phyloP scores from a whole-genome alignment of 2,797 vertebrate species.

The Lagocephalus sceleratus region DNA sequence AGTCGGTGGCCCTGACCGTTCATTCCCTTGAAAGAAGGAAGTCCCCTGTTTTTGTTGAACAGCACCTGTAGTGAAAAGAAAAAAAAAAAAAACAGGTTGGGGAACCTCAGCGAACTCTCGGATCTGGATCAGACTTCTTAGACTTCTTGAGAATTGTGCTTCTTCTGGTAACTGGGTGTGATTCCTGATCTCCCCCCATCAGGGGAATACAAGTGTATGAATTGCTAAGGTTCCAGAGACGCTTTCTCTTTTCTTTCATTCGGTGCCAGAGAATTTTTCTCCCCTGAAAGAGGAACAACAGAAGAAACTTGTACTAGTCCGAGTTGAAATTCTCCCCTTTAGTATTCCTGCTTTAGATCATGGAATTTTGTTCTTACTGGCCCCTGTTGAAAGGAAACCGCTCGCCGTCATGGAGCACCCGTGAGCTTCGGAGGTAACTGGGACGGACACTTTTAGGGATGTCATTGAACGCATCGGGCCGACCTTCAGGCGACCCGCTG shows the following conservation, averaged over 20 bases:
- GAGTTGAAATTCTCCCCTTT: constrained; percentile 25
- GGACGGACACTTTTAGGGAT: background rate
- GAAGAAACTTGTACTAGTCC: constrained; percentile 8
- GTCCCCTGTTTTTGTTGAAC: background rate
- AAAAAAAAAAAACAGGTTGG: constrained; percentile 11
- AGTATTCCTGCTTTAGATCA: constrained; percentile 15
- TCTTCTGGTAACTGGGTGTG: constrained; percentile 68
- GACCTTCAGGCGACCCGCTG: constrained; percentile 43
- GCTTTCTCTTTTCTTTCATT: constrained; percentile 56
- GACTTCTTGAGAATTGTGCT: constrained; percentile 38
- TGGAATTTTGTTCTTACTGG: constrained; percentile 32
- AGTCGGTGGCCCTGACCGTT: constrained; percentile 19
- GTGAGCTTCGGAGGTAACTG: too few relatives aligned
- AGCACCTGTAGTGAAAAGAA: constrained; percentile 6
- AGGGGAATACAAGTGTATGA: constrained; percentile 61
- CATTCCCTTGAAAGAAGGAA: constrained; percentile 23
- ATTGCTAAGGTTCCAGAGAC: constrained; percentile 56
- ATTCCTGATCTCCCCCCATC: constrained; percentile 55
- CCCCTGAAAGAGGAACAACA: constrained; percentile 34
- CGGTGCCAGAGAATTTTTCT: constrained; percentile 54
- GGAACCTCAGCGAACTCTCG: constrained; percentile 23
- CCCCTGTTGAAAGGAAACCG: constrained; percentile 20
- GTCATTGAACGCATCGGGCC: constrained; percentile 31
- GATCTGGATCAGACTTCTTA: constrained; percentile 51
- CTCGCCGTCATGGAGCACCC: constrained; percentile 12